Base-by-base conservation (phyloP, 2,797 vertebrate species). In the Threskiornis aethiopicus region DNA sequence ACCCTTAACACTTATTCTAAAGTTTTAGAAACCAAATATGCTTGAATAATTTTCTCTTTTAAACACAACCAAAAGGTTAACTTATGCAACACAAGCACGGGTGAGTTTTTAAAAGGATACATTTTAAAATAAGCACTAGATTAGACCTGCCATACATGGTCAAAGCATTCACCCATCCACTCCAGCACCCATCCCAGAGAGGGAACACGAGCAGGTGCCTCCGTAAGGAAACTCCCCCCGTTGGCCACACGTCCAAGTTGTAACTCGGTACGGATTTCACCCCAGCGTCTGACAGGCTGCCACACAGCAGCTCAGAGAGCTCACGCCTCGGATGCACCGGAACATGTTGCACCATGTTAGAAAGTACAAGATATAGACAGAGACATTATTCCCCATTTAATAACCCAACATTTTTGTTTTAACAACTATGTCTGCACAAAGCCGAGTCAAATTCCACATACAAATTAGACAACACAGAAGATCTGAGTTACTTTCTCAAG, bases 331-430 rank as follows among this genome's bases (percentile, higher is more conserved):
- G 28, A 46, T 11, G 10, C 11, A 39, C 33, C 13, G 0, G 25
- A 71, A 55, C 24, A 44, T 0, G 0, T 0, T 29, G 33, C 10
- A 2, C 4, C 5, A 5, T 6, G 11, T 39, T 61, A 55, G 59
- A 35, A 87, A 57, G 44, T 11, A 8, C 29, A 58, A 64, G 35
- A 65, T 4, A 16, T 6, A 44, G 6, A 15, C 16, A 41, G 31
- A 55, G 16, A 49, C 33, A 7, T 42, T 29, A 59, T 51, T 52
- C 29, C 58, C 31, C 29, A 39, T 22, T 47, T 39, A 51, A 46
- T 1, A 31, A 29, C 33, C 18, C 19, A 26, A 25, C 7, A 1
- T 7, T 78, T 62, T 54, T 77, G 42, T 87, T 89, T 58, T 15
- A 64, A 86, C n/a, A 59, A 22, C 44, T 37, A 16, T 0, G 4